Base-by-base conservation (phyloP, 2,797 vertebrate genomes). In the Halcyon badia region DNA sequence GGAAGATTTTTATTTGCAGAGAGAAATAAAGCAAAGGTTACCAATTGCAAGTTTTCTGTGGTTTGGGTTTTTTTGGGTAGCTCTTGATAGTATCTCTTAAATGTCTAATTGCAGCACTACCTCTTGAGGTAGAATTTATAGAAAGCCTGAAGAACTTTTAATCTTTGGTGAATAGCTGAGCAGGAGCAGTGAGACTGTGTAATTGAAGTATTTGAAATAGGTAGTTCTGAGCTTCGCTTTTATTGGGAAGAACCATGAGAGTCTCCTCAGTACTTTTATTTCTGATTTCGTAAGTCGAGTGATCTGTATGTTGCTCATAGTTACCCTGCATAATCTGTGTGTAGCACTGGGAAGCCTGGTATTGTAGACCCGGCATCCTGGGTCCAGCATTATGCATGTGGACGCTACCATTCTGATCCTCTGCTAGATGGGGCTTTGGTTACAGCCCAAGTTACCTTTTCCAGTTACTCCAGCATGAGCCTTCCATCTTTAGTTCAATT, bases 401-500 rank as follows among this genome's bases (percentile, higher is more conserved):
- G 30, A 30, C 75, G 80, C 84, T 68, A 13, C 37, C 4, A 1
- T 35, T 75, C 17, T 35, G 9, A 10, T 80, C 26, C 82, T 94
- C 86, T 57, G 20, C 48, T 79, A 48, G 28, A 66, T 8, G 6
- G 14, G 2, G 4, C 71, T 92, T 83, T 33, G 1, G 8, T 65
- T 90, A 81, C 69, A 81, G 71, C 51, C 10, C 51, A 87, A 83
- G 52, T 95, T 91, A 76, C 91, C 76, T 89, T 95, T 93, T 70
- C 60, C 76, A 48, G 81, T 72, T 85, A 83, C 33, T 62, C 69
- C 82, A 93, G 44, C 56, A 61, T 57, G n/a, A 77, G 26, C 73
- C 4, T 35, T 94, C 89, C 89, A 88, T 87, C 90, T 95, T 95
- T 52, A 87, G 71, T 83, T 90, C 68, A 52, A 25, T 89, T 97